Evolutionary conservation across 2,888 invertebrate genomes (phyloP).

Genomic region (Orgyia antiqua): DNA sequence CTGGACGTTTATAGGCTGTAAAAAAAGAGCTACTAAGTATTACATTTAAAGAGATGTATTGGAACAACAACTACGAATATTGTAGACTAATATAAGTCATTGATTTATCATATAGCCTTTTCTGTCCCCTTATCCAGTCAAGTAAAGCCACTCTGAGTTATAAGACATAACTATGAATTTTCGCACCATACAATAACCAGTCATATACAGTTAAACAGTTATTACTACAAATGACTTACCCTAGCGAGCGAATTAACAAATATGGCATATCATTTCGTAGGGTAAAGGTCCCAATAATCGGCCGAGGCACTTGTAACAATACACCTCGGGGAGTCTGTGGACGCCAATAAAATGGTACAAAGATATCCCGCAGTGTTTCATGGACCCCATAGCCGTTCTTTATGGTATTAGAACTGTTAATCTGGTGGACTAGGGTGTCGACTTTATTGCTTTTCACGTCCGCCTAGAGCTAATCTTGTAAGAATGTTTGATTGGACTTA

Average conservation of each 20-base stretch:
- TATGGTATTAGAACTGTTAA: constrained; percentile 57
- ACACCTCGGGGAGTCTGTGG: constrained; percentile 48
- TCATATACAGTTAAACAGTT: constrained; percentile 17
- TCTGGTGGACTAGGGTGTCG: constrained; percentile 47
- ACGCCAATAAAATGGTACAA: constrained; percentile 59
- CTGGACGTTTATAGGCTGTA: no score
- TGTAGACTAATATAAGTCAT: no score
- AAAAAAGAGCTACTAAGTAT: no score
- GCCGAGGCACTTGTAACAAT: constrained; percentile 33
- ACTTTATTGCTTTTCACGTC: constrained; percentile 53
- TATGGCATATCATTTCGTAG: constrained; percentile 46
- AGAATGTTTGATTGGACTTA: constrained; percentile 9
- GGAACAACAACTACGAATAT: no score
- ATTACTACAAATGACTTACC: constrained; percentile 30
- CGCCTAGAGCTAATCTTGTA: constrained; percentile 24
- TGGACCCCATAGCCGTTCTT: constrained; percentile 33
- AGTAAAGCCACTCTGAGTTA: no score
- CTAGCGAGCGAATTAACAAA: constrained; percentile 42
- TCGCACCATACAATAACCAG: constrained; percentile 6
- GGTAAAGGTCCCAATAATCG: constrained; percentile 37
- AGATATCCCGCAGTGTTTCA: constrained; percentile 42
- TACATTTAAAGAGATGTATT: no score
- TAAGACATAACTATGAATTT: no score
- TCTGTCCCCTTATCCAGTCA: no score
- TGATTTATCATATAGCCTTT: no score